A percentile compares a stretch with the other conserved stretches of the same genome.
Evolutionary conservation across 2,888 invertebrate species (phyloP).

Genomic region (Dicycla oo): DNA sequence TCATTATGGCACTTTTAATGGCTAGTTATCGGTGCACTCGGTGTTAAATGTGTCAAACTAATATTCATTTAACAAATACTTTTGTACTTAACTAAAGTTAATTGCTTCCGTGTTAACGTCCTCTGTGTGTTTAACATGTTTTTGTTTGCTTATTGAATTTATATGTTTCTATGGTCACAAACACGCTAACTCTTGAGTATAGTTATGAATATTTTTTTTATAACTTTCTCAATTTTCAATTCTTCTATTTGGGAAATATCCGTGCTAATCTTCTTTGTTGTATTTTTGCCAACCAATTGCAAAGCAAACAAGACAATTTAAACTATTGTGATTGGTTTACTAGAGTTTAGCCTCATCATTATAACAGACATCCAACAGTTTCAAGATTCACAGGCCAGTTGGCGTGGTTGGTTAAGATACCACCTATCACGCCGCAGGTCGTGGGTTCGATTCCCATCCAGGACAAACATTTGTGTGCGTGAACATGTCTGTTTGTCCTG

Average conservation of each 20-base stretch:
- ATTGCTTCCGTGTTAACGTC: constrained; percentile 41
- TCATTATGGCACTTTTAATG: constrained; percentile 38
- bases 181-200: neutral
- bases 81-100: constrained; percentile 26
- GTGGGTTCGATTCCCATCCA: too few species aligned
- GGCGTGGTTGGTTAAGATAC: too few species aligned
- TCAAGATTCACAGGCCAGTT: neutral
- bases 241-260: neutral
- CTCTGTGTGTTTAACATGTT: constrained; percentile 5
- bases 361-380: neutral
- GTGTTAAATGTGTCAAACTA: constrained; percentile 39
- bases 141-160: constrained; percentile 8
- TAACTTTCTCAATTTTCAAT: too few species aligned
- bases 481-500: too few species aligned
- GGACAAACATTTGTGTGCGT: too few species aligned
- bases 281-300: neutral
- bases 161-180: neutral
- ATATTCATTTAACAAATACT: constrained; percentile 42
- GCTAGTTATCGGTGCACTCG: constrained; percentile 41
- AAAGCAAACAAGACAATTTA: neutral
- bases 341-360: neutral
- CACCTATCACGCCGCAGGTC: too few species aligned
- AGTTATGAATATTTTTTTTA: neutral
- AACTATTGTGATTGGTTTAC: neutral
- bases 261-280: neutral